These are phyloP conservation scores for Punctoribates punctum DNA, from an alignment of 2,888 invertebrate genomes.

Conservation along the genomic window DNA sequence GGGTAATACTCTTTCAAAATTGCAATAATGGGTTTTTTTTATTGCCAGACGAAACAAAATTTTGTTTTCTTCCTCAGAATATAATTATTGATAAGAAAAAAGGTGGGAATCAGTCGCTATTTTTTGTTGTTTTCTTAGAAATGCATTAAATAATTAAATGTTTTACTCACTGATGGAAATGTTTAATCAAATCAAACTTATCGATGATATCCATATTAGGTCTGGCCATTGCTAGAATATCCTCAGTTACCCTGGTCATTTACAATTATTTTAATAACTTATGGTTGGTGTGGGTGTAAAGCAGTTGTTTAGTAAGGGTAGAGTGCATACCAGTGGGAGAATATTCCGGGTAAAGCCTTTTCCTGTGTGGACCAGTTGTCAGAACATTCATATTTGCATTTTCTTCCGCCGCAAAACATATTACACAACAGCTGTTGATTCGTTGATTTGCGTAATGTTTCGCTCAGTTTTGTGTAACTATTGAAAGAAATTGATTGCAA, in stretches of 20 bases:
- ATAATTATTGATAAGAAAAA: background rate
- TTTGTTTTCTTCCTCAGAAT: background rate
- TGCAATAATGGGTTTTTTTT: no score
- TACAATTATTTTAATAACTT: background rate
- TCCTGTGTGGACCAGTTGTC: slow-evolving; percentile 61
- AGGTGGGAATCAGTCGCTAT: background rate
- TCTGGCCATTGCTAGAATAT: slow-evolving; percentile 82
- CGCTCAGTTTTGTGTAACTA: slow-evolving; percentile 51
- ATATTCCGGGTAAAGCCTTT: slow-evolving; percentile 72
- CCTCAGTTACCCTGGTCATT: slow-evolving; percentile 69
- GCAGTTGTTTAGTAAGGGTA: background rate
- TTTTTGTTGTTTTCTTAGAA: background rate
- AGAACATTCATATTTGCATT: slow-evolving; percentile 74
- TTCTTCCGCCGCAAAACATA: slow-evolving; percentile 75
- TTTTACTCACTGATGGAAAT: slow-evolving; percentile 63
- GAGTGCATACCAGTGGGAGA: slow-evolving; percentile 70
- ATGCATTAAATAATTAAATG: background rate
- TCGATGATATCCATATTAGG: slow-evolving; percentile 71
- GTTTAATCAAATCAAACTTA: slow-evolving; percentile 70
- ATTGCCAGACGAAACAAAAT: background rate
- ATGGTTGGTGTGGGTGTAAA: background rate
- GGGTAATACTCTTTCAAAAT: no score
- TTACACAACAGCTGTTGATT: slow-evolving; percentile 71
- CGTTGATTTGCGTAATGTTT: slow-evolving; percentile 55
- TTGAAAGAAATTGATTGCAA: background rate